Evolutionary conservation across 2,113 vertebrate genomes (phyloP), one percentile per base, ranked within the genome.

Genomic region (Melanotaenia duboulayi): DNA sequence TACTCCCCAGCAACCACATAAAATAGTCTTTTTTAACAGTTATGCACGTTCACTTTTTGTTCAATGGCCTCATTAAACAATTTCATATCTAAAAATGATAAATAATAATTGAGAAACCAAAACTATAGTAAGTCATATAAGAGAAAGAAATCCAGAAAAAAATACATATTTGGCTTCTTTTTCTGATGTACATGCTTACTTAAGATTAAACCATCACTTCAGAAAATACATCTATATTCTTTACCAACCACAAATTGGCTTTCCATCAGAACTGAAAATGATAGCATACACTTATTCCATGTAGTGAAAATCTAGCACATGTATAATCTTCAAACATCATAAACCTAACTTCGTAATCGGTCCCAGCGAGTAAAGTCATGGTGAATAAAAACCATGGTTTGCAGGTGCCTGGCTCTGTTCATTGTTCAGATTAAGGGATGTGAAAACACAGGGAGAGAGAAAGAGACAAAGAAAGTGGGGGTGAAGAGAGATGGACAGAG

Each of bases 361-460:
- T 55, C 51, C 60, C 16, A 62, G 22, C 5, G 63, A 67, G 66
- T 59, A 16, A 59, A 58, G 59, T 46, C 5, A n/a, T 3, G 19
- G 2, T 57, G 56, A 42, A 32, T 65, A 66, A 81, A 78, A 76
- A 59, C 56, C 39, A 46, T 25, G 17, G 14, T 61, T 74, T 80
- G 81, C 91, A 92, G 89, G 89, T 92, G 89, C 72, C 68, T 62
- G 64, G 46, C 74, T 79, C 82, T 90, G 87, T 91, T 81, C 81
- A 88, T 87, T 91, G 90, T 90, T 89, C 68, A 83, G 68, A 71
- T 22, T 65, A 72, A 74, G 73, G 71, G 74, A 70, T 81, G 65
- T 81, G 74, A 84, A 88, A 89, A 85, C 86, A 86, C 76, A 89
- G 60, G 58, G 56, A 75, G 42, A 75, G 42, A 67, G 46, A 49